Percentiles rank a stretch among this genome's conserved stretches.
Conservation (phyloP, 2,888 invertebrate species). For the Melinopterus prodromus region DNA sequence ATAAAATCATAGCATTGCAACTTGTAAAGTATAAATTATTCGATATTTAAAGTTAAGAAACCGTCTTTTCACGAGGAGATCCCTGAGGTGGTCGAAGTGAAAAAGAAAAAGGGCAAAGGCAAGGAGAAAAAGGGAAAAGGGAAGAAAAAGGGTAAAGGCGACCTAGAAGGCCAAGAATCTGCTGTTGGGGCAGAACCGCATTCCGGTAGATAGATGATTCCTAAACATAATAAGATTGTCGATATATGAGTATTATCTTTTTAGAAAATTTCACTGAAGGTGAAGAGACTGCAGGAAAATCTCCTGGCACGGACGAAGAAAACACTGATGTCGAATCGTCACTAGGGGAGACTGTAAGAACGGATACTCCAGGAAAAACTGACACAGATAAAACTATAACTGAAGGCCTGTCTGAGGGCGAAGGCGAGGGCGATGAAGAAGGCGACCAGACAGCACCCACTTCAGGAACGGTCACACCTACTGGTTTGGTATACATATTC, state of each 20-base stretch:
- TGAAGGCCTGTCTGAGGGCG: slow-evolving; percentile 20
- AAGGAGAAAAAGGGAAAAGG: slow-evolving; percentile 43
- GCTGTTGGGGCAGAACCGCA: slow-evolving; percentile 30
- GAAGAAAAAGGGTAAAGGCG: slow-evolving; percentile 49
- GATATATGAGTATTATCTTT: background rate
- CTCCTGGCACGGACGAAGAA: slow-evolving; percentile 8
- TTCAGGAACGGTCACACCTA: slow-evolving; percentile 4
- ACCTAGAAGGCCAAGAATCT: slow-evolving; percentile 38
- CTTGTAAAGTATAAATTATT: slow-evolving; percentile 6
- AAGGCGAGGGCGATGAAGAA: slow-evolving; percentile 36
- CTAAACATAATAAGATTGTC: background rate
- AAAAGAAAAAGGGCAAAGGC: slow-evolving; percentile 39
- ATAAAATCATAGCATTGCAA: background rate
- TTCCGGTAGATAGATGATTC: background rate
- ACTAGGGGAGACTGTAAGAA: slow-evolving; percentile 6
- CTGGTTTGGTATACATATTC: background rate
- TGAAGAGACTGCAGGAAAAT: background rate
- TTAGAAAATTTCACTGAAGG: slow-evolving; percentile 9
- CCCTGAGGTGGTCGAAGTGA: slow-evolving; percentile 33
- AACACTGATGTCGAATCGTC: slow-evolving; percentile 29
- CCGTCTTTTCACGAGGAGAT: slow-evolving; percentile 39
- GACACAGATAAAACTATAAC: slow-evolving; percentile 20
- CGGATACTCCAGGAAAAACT: slow-evolving; percentile 20
- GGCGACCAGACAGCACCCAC: slow-evolving; percentile 6
- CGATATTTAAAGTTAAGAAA: slow-evolving; percentile 46